phyloP scores from a whole-genome alignment of 2,888 invertebrate genomes.

The Capitulum mitella region DNA sequence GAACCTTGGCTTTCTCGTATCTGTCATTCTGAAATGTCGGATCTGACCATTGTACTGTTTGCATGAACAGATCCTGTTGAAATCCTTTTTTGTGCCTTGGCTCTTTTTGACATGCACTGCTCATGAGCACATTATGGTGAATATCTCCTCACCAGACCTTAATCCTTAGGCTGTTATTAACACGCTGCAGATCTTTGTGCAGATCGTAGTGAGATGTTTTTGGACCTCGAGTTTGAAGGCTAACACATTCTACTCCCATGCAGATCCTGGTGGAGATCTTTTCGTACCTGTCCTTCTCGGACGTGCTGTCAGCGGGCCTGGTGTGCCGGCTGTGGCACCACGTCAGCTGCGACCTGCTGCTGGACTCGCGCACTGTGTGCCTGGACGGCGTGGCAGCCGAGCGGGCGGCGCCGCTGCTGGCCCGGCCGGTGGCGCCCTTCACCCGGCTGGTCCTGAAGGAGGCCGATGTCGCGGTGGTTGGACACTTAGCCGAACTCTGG shows the following conservation, averaged over 20 bases:
- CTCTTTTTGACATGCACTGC: too few species aligned
- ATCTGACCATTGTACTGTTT: too few species aligned
- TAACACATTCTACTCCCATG: too few species aligned
- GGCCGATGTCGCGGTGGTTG: background rate
- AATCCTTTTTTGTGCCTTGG: too few species aligned
- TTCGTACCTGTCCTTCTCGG: background rate
- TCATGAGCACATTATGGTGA: background rate
- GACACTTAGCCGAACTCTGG: background rate
- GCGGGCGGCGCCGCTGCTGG: background rate
- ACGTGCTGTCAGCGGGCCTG: slow-evolving; percentile 1
- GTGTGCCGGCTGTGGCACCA: slow-evolving; percentile 22
- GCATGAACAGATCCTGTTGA: too few species aligned
- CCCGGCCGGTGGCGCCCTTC: background rate
- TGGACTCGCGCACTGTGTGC: background rate
- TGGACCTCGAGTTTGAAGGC: too few species aligned
- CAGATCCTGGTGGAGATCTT: slow-evolving; percentile 15
- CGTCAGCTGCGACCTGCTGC: background rate
- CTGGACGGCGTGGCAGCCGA: background rate
- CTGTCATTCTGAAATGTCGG: too few species aligned
- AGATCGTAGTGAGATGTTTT: too few species aligned
- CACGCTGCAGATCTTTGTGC: too few species aligned
- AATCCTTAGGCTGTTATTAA: too few species aligned
- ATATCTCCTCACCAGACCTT: background rate
- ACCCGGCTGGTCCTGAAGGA: background rate
- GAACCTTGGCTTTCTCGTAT: too few species aligned